Evolutionary conservation across 1,140 invertebrate species (phyloP).

Genomic region (Leptopilina boulardi): DNA sequence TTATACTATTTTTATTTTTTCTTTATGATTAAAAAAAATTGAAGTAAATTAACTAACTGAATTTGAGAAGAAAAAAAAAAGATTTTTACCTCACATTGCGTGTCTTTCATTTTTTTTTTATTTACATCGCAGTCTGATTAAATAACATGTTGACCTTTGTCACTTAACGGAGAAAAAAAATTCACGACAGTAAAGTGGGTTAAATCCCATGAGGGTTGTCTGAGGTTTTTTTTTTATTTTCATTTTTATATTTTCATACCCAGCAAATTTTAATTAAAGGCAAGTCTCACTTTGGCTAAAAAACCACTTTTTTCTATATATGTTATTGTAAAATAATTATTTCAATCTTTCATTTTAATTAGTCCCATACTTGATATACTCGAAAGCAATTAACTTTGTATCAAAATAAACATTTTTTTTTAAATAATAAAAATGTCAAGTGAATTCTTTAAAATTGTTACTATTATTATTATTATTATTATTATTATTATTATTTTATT

Average conservation of each 20-base stretch:
- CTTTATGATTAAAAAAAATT: background rate
- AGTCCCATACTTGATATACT: background rate
- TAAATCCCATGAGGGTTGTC: conserved; percentile 11
- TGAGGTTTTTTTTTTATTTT: conserved; percentile 9
- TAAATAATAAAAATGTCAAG: background rate
- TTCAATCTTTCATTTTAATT: conserved; percentile 5
- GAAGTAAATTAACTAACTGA: background rate
- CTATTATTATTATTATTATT: too few species aligned
- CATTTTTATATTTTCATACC: conserved; percentile 8
- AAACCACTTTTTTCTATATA: background rate
- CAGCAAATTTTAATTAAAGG: conserved; percentile 14
- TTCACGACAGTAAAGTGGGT: background rate
- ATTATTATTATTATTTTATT: too few species aligned
- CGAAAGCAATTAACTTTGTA: background rate
- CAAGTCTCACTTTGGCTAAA: conserved; percentile 6
- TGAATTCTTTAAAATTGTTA: background rate
- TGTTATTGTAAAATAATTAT: conserved; percentile 5
- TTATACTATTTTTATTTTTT: background rate
- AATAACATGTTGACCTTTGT: conserved; percentile 17
- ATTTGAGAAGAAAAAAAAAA: background rate
- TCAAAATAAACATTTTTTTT: background rate
- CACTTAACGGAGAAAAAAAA: conserved; percentile 9
- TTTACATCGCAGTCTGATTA: conserved; percentile 6
- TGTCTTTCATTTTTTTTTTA: background rate
- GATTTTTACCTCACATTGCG: background rate